Evolutionary conservation across 2,888 invertebrate species (phyloP), one percentile per base, ranked within the genome.

Genomic region (Stenchaetothrips biformis): DNA sequence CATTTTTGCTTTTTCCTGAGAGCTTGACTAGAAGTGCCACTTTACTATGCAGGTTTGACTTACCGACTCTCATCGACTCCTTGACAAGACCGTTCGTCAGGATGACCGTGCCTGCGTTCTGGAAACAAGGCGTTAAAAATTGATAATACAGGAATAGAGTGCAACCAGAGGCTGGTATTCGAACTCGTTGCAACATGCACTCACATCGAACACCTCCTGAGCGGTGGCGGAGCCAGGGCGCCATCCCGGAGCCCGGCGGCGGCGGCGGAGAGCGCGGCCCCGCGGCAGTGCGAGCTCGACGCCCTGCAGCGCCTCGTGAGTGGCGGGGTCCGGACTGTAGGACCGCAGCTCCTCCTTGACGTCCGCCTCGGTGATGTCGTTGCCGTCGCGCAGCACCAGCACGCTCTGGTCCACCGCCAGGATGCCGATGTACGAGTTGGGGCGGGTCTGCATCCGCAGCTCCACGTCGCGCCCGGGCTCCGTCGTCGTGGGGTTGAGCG

Each of bases 331-430:
- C 81, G 82, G 78, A 84, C 85, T 25, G 84, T 92, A 93, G 0
- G 89, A 88, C 81, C 88, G 88, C 74, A 94, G 85, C 84, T 93
- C 92, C 49, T 89, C 87, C 49, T 91, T 87, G 0, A 94, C 89
- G 84, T 89, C 87, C 16, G 89, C 88, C 85, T 88, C 85, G 77
- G 90, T 88, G 83, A 92, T 89, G 85, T 92, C 92, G 84, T 94
- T 92, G 85, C 95, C 95, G 21, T 90, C 89, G 85, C 92, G 92
- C 16, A 96, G 87, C 16, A 93, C 86, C 7, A 93, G 86, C 7
- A 94, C 94, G 85, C 93, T 93, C 86, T 96, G 93, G 87, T 98
- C 98, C 11, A 96, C 93, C 0, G 95, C 98, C 83, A 98, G 88
- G 11, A 98, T 87, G 6, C 95, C 96, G 21, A 97, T 93, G 84